These are phyloP conservation scores for Bugulina stolonifera DNA, from an alignment of 2,888 invertebrate species.

Conservation along the genomic window DNA sequence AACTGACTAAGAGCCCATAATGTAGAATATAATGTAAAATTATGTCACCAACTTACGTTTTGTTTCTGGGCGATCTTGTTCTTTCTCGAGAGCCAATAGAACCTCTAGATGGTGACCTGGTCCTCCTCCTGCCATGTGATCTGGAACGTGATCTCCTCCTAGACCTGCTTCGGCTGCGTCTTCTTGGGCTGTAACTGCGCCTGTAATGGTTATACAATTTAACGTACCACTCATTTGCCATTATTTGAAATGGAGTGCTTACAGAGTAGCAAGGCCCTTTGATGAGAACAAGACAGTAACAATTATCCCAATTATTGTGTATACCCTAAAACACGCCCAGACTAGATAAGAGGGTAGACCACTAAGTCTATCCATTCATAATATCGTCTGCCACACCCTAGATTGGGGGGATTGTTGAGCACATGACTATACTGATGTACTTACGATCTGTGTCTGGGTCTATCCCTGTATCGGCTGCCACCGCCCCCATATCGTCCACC, in stretches of 20 bases:
- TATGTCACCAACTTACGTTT: background rate
- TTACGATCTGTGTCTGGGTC: slow-evolving; percentile 19
- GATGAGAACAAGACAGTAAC: slow-evolving; percentile 2
- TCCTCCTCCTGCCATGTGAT: background rate
- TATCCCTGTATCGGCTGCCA: slow-evolving; percentile 5
- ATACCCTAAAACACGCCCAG: too few relatives aligned
- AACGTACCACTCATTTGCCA: too few relatives aligned
- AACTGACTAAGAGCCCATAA: too few relatives aligned
- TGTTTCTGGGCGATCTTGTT: background rate
- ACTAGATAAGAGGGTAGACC: too few relatives aligned
- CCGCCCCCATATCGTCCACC: slow-evolving; percentile 10
- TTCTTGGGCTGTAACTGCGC: slow-evolving; percentile 16
- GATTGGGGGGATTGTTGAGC: too few relatives aligned
- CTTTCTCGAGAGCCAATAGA: background rate
- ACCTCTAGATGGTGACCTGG: background rate
- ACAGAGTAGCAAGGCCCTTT: too few relatives aligned
- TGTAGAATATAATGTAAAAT: too few relatives aligned
- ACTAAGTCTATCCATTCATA: too few relatives aligned
- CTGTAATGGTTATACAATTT: background rate
- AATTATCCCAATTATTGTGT: too few relatives aligned
- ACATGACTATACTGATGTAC: too few relatives aligned
- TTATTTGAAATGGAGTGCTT: too few relatives aligned
- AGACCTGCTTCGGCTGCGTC: slow-evolving; percentile 13
- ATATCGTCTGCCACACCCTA: too few relatives aligned
- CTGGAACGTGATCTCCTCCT: slow-evolving; percentile 16